Evolutionary conservation across 2,113 vertebrate genomes (phyloP), one percentile per base, ranked within the genome.

Genomic region (Heterotilapia buettikoferi): DNA sequence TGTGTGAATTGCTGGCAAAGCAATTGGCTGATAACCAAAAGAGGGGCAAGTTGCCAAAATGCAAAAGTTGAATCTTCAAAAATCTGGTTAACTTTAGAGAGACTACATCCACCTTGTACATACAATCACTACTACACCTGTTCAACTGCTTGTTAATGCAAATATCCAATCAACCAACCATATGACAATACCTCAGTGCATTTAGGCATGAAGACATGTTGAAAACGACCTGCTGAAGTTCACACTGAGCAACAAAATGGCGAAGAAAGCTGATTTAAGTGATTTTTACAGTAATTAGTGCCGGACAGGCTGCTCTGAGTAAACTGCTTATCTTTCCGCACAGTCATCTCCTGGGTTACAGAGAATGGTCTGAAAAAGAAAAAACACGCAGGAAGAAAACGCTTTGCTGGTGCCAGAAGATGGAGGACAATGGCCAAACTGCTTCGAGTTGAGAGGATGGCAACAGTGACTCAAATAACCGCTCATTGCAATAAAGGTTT

Each of bases 91-190:
- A 66, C 18, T 66, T 66, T 66, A 38, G 10, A n/a, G 18, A 68
- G n/a, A 21, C 63, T 40, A 40, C 63, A 68, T 68, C 11, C 33
- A 68, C 36, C 63, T 68, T 4, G 36, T 4, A 0, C 19, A 68
- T 68, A 21, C 19, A 40, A 68, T 68, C 33, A 68, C 33, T 38
- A 21, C 11, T 1, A 40, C 63, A 68, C 1, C 63, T 68, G 59
- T 63, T 63, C 59, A 63, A 63, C 29, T 63, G 59, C 59, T 33
- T 63, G 59, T 63, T 63, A 63, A 68, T 14, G 36, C 36, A 68
- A 40, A 68, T 1, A 66, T 36, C 18, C 31, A 66, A 36, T 71
- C 5, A 71, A 38, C 7, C 38, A 43, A 71, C 21, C 7, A 43
- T 7, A 0, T 71, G 38, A 43, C 12, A 43, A 24, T 6, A 6